Evolutionary conservation across 2,797 vertebrate genomes (phyloP).

Genomic region (Borostomias antarcticus): DNA sequence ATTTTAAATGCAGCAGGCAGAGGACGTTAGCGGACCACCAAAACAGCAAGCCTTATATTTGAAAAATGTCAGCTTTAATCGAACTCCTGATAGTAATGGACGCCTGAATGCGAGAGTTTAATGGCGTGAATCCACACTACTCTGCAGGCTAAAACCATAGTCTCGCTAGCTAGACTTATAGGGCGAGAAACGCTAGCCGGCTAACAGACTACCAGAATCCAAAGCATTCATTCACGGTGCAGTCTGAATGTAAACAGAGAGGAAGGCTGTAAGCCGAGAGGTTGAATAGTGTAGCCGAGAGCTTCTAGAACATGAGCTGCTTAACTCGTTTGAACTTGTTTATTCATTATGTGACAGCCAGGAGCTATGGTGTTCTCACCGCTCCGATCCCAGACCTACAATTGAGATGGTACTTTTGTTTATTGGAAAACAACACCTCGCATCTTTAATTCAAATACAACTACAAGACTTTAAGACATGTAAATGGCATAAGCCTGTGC

Average conservation of each 20-base stretch:
- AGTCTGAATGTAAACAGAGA: conserved; percentile 16
- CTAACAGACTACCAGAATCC: conserved; percentile 1
- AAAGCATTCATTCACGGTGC: conserved; percentile 44
- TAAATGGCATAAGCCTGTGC: too few species aligned
- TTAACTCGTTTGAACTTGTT: conserved; percentile 16
- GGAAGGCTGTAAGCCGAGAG: conserved; percentile 17
- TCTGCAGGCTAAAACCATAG: background rate
- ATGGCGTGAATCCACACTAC: too few species aligned
- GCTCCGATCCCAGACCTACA: background rate
- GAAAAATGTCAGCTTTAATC: background rate
- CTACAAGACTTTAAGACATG: too few species aligned
- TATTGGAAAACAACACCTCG: too few species aligned
- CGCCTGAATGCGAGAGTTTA: too few species aligned
- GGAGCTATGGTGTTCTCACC: background rate
- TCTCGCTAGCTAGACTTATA: background rate
- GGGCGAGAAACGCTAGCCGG: background rate
- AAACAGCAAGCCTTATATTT: background rate
- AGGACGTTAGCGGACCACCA: background rate
- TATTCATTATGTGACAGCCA: background rate
- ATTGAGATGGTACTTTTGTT: too few species aligned
- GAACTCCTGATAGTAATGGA: too few species aligned
- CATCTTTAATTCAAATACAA: too few species aligned
- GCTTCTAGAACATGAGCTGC: conserved; percentile 20
- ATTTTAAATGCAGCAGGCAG: background rate
- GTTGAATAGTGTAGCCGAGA: conserved; percentile 11